Percentiles rank a stretch among this genome's conserved stretches.
These are phyloP conservation scores for Zoroaster sp. DNA, from an alignment of 53 echinoderm and acorn worm genomes.

Conservation along the genomic window DNA sequence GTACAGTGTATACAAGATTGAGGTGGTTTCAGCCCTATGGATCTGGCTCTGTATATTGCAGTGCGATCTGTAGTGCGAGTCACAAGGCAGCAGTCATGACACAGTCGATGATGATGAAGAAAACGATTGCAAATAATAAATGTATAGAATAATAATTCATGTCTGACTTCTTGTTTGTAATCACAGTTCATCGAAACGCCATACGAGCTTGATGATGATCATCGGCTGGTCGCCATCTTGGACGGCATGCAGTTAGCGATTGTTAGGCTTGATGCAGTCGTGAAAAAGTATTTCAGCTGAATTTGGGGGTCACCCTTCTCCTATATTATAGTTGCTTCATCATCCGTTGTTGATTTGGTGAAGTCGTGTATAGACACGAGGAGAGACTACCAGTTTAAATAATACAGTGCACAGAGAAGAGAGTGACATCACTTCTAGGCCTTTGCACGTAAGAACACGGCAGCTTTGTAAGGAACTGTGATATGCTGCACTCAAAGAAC, in stretches of 20 bases:
- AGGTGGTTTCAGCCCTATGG: too few species aligned
- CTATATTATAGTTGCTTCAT: background rate
- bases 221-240: background rate
- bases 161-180: background rate
- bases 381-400: background rate
- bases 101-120: too few species aligned
- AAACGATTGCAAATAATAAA: background rate
- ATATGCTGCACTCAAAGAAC: too few species aligned
- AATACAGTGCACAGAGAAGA: background rate
- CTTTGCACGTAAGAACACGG: background rate
- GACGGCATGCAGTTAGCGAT: background rate
- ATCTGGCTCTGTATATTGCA: background rate
- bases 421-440: too few species aligned
- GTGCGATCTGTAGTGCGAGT: too few species aligned
- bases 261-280: slow-evolving; percentile 7
- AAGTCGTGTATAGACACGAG: background rate
- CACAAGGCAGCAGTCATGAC: too few species aligned
- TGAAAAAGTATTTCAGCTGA: slow-evolving; percentile 9
- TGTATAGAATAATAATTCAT: background rate
- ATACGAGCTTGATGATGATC: background rate
- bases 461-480: too few species aligned
- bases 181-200: background rate
- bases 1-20: too few species aligned
- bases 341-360: background rate
- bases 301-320: background rate